phyloP scores from a whole-genome alignment of 1,140 invertebrate genomes.

The Augochlora pura region DNA sequence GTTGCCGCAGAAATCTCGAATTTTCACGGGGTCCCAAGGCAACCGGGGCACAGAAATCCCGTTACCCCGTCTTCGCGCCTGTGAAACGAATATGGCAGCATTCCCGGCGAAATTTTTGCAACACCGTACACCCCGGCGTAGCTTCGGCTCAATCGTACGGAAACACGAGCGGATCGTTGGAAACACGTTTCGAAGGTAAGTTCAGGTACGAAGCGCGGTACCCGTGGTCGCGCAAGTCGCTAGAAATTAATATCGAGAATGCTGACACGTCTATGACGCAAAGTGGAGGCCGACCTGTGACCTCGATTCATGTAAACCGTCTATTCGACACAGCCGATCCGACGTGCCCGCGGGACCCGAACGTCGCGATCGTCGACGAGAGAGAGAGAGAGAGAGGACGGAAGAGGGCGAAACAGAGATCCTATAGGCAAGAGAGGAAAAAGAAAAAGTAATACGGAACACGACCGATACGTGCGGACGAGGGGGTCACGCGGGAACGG shows the following conservation, averaged over 20 bases:
- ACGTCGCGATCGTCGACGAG: background rate
- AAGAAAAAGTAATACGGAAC: background rate
- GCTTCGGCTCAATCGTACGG: background rate
- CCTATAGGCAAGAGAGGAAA: too few relatives aligned
- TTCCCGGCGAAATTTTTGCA: too few relatives aligned
- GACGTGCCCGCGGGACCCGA: background rate
- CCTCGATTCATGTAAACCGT: constrained; percentile 18
- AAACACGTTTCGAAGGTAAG: background rate
- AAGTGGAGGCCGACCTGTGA: constrained; percentile 27
- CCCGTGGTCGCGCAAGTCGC: constrained; percentile 8
- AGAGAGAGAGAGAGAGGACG: too few relatives aligned
- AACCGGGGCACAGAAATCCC: too few relatives aligned
- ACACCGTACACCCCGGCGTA: background rate
- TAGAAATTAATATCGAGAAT: constrained; percentile 19
- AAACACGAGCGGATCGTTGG: constrained; percentile 1
- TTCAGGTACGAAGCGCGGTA: background rate
- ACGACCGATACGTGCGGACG: background rate
- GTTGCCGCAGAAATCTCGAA: too few relatives aligned
- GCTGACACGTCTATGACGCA: constrained; percentile 22
- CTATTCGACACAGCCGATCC: background rate
- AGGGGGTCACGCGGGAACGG: background rate
- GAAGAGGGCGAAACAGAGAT: too few relatives aligned
- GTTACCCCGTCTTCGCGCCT: too few relatives aligned
- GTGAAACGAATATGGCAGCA: too few relatives aligned
- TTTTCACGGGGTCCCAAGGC: too few relatives aligned